phyloP scores from a whole-genome alignment of 2,113 vertebrate species.

The Sapayoa aenigma region DNA sequence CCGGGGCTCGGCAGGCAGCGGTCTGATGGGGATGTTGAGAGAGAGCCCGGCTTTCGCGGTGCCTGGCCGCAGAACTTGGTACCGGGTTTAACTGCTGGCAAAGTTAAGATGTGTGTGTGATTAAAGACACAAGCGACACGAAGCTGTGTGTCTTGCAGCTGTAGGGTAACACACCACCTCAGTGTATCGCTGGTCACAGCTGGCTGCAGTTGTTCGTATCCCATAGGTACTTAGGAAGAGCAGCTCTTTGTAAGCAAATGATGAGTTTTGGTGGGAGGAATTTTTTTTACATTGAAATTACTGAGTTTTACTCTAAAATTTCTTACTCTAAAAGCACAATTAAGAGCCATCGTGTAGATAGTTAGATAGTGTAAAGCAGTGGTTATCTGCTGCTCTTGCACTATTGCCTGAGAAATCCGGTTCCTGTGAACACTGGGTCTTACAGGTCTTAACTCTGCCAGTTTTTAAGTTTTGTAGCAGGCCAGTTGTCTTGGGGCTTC shows the following conservation, averaged over 20 bases:
- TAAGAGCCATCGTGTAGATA: neutral
- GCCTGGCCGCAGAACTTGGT: neutral
- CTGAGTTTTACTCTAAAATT: neutral
- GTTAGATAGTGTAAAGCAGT: neutral
- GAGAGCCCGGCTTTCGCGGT: neutral
- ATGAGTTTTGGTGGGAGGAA: neutral
- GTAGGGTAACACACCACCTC: accelerated
- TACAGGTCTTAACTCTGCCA: neutral
- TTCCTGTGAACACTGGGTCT: too few relatives aligned
- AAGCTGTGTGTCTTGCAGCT: neutral
- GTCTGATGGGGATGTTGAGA: neutral
- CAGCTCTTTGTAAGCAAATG: neutral
- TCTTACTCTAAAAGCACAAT: neutral
- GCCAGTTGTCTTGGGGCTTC: neutral
- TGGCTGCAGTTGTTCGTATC: neutral
- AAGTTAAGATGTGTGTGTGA: neutral
- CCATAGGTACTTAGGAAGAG: neutral
- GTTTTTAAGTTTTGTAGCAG: neutral
- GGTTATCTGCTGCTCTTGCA: accelerated
- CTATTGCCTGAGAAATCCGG: neutral
- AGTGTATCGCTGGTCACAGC: neutral
- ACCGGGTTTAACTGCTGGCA: neutral
- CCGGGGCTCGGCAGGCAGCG: neutral
- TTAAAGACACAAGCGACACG: neutral
- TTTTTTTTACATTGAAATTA: neutral